phyloP scores from a whole-genome alignment of 2,113 vertebrate genomes.

The Clupea harengus region DNA sequence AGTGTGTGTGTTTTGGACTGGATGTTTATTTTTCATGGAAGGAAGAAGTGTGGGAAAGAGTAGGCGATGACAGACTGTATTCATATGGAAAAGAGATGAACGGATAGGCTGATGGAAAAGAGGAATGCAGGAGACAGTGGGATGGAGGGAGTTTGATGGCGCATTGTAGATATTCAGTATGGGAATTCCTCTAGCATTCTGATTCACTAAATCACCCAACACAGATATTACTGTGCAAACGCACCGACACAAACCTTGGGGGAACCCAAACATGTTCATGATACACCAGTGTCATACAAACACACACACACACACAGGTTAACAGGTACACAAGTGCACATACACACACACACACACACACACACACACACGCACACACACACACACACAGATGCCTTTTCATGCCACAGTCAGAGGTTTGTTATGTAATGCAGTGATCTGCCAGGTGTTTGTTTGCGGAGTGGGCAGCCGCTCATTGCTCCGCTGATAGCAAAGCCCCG shows the following conservation, averaged over 20 bases:
- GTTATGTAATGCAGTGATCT: constrained; percentile 38
- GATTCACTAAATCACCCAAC: neutral
- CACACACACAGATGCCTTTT: constrained; percentile 45
- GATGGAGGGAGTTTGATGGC: neutral
- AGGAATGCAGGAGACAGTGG: neutral
- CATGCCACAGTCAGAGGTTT: constrained; percentile 47
- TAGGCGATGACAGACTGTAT: neutral
- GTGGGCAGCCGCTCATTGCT: constrained; percentile 13
- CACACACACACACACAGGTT: constrained; percentile 16
- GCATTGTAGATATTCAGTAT: neutral
- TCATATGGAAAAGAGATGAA: neutral
- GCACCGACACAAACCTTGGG: neutral
- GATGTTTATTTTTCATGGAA: neutral
- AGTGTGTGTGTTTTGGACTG: neutral
- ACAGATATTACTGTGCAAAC: neutral
- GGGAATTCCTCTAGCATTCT: neutral
- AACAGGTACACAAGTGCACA: neutral
- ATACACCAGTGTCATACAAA: constrained; percentile 8
- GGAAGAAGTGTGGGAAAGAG: neutral
- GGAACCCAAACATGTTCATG: neutral
- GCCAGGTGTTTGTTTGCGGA: constrained; percentile 43
- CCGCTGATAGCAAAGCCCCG: constrained; percentile 49
- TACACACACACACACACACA: constrained; percentile 23
- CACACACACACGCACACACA: neutral
- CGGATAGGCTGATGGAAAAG: neutral